Base-by-base conservation (phyloP, 2,888 invertebrate genomes). In the Conistra vaccinii region DNA sequence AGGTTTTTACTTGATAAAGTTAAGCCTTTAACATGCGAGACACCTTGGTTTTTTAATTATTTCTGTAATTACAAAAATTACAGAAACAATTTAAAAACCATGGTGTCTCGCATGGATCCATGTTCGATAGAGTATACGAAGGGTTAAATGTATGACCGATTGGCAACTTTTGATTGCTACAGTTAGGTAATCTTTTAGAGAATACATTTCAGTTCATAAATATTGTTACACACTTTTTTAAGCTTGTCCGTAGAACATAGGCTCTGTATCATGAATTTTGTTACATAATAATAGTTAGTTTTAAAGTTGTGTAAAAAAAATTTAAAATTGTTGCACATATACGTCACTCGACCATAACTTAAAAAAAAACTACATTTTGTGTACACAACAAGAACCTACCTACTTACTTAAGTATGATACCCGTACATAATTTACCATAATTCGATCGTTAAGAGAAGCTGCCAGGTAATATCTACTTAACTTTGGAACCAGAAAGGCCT, bases 401-500 rank as follows among this genome's bases (percentile, higher is more conserved):
- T 32, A 51, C 39, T 42, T 7, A 32, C 29, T 53, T 14, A 68
- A 58, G 57, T 74, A 45, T 48, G 51, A 58, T 74, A 53, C n/a
- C 29, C 62, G 45, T 53, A 32, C 53, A 77, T 71, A 68, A 80
- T 72, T 77, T 72, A 68, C n/a, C 58, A 81, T 81, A 76, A 72
- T 63, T 65, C 53, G 63, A 76, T 79, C 72, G 63, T 73, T 73
- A 69, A 63, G 69, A 72, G 69, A 78, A 73, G 72, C 69, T 80
- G 71, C 62, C 71, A 68, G 74, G 78, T 74, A 79, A 76, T 76
- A 80, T 78, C 80, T 75, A 78, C 80, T 81, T 71, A 77, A 78
- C 61, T 75, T 42, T 84, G 77, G 76, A 86, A 88, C 81, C 85
- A 84, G 86, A 83, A 86, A 89, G 81, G 86, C 84, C 87, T 89